Conservation (phyloP, 2,113 vertebrate species). For the Agapornis roseicollis region DNA sequence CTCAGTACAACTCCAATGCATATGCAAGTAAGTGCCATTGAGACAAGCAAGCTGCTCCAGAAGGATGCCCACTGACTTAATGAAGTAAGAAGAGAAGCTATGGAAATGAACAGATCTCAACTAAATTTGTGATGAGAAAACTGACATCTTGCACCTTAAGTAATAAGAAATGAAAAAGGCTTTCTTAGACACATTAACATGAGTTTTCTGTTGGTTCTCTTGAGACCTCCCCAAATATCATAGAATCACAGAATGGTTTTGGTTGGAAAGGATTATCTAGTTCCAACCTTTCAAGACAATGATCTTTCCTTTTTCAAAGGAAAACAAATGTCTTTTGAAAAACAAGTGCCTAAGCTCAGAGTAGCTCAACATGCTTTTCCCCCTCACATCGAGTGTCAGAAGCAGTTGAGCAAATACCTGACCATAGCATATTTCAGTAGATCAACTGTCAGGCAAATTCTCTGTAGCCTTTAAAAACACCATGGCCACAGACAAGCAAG, state of each 20-base stretch:
- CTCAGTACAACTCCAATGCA: not conserved
- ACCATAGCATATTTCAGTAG: not conserved
- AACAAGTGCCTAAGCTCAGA: not conserved
- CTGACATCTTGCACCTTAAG: not conserved
- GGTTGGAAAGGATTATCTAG: not conserved
- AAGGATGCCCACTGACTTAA: not conserved
- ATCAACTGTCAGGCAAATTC: conserved; percentile 8
- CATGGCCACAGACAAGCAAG: fast-evolving
- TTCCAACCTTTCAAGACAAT: not conserved
- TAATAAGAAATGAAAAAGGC: not conserved
- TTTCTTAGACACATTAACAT: not conserved
- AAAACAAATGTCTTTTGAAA: not conserved
- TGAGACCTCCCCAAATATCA: not conserved
- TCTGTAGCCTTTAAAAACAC: not conserved
- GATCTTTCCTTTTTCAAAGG: not conserved
- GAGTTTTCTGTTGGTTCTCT: not conserved
- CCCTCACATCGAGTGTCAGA: not conserved
- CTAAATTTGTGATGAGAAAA: not conserved
- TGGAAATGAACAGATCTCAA: not conserved
- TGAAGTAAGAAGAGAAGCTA: not conserved
- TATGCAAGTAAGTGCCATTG: not conserved
- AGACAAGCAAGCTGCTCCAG: not conserved
- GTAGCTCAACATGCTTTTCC: not conserved
- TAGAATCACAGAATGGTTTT: not conserved
- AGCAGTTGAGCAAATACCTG: not conserved